Conservation (phyloP, 2,797 vertebrate species). For the Melanotaenia trifasciata region DNA sequence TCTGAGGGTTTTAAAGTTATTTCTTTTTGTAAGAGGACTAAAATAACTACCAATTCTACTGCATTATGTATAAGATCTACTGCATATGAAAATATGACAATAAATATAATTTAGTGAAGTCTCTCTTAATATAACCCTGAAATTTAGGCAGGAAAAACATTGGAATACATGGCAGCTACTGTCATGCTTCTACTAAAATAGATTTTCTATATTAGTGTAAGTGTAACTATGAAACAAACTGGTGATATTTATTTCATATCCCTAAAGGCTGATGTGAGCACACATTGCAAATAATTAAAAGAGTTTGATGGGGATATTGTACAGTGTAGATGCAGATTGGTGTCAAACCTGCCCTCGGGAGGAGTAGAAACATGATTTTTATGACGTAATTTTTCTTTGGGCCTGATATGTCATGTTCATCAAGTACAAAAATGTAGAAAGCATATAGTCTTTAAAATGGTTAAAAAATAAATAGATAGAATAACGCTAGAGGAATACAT, state of each 20-base stretch:
- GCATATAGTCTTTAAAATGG: constrained; percentile 34
- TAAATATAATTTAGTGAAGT: no score
- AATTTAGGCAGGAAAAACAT: not conserved
- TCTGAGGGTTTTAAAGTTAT: not conserved
- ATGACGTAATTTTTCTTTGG: constrained; percentile 18
- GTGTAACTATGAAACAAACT: constrained; percentile 4
- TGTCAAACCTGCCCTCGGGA: constrained; percentile 18
- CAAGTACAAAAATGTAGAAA: constrained; percentile 21
- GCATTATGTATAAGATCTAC: no score
- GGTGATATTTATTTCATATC: not conserved
- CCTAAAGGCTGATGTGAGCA: not conserved
- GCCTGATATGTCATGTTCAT: constrained; percentile 34
- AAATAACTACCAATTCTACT: no score
- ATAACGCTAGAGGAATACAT: constrained; percentile 49
- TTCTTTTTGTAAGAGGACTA: no score
- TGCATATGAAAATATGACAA: no score
- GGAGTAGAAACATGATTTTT: constrained; percentile 12
- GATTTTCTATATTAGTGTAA: not conserved
- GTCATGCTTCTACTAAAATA: not conserved
- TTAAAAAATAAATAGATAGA: constrained; percentile 11
- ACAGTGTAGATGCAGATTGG: not conserved
- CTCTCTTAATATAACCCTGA: no score
- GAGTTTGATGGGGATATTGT: constrained; percentile 1
- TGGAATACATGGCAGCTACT: not conserved
- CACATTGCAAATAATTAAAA: not conserved